Evolutionary conservation across 2,797 vertebrate species (phyloP), one percentile per base, ranked within the genome.

Genomic region (Adrianichthys oophorus): DNA sequence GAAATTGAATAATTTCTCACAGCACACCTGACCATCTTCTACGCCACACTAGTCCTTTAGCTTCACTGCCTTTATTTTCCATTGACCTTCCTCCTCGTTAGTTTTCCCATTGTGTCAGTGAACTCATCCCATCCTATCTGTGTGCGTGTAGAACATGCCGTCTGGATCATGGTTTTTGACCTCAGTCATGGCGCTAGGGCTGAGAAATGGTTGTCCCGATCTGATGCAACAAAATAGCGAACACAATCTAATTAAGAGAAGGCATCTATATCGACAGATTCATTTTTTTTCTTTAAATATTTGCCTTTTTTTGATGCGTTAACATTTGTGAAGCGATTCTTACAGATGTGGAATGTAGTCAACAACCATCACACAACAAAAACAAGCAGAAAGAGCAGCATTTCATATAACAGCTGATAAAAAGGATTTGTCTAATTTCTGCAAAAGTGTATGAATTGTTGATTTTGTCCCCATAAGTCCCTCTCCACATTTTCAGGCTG

Each of bases 161-260:
- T 64, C 62, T 72, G 14, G 47, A 56, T 59, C 67, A 56, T 68
- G 59, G 77, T 72, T 63, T 52, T 50, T 87, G 50, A 63, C 82
- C 79, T 76, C 82, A 70, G 79, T 72, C 19, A 52, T 17, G 49
- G 59, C 58, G 71, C 50, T 72, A 61, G 64, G 66, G 55, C 41
- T 51, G 45, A 4, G 3, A 15, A 37, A 58, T 63, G 66, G 69
- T 59, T 70, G 13, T 40, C 53, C 44, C 57, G 7, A 45, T 71
- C 40, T 1, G 15, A 18, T 67, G 60, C 55, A 50, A 73, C 18
- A 49, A 59, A 40, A 52, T 29, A 42, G 59, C 62, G 64, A 58
- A 57, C 48, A 46, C 53, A 52, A 10, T 42, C 21, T 15, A 17
- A 12, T 1, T 5, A 15, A 46, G 12, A 52, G 46, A 61, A 17